Conservation (phyloP, 2,888 invertebrate species). For the Keiferia lycopersicella region DNA sequence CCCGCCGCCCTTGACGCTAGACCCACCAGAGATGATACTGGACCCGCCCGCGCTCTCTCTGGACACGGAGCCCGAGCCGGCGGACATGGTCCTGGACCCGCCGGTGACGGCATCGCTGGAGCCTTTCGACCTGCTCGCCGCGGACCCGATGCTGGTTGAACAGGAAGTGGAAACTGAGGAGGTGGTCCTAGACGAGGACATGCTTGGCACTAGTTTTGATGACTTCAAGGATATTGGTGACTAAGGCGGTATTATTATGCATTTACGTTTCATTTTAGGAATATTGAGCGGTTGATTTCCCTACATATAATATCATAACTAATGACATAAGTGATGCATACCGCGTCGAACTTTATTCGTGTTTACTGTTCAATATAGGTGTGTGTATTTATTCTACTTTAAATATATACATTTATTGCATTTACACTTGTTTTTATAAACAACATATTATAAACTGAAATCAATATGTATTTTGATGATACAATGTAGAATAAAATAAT, state of each 20-base stretch:
- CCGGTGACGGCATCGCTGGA: slow-evolving; percentile 2
- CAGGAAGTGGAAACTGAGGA: slow-evolving; percentile 9
- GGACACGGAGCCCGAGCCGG: not conserved
- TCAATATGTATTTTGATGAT: not conserved
- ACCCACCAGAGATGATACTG: not conserved
- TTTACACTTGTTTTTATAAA: not conserved
- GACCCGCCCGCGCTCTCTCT: not conserved
- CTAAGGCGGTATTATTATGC: not conserved
- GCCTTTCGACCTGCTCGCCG: not conserved
- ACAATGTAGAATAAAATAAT: not conserved
- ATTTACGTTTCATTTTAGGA: not conserved
- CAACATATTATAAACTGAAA: not conserved
- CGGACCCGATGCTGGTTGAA: slow-evolving; percentile 11
- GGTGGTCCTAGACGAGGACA: slow-evolving; percentile 7
- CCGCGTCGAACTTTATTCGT: not conserved
- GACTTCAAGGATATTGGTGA: slow-evolving; percentile 15
- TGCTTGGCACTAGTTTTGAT: slow-evolving; percentile 10
- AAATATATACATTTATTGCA: not conserved
- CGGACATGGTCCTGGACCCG: not conserved
- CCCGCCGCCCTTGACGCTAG: not conserved
- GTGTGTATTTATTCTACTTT: slow-evolving; percentile 12
- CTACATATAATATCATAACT: not conserved
- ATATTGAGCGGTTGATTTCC: not conserved
- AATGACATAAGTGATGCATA: slow-evolving; percentile 1
- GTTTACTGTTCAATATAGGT: slow-evolving; percentile 13